Base-by-base conservation (phyloP, 2,113 vertebrate species). In the Clinocottus analis region DNA sequence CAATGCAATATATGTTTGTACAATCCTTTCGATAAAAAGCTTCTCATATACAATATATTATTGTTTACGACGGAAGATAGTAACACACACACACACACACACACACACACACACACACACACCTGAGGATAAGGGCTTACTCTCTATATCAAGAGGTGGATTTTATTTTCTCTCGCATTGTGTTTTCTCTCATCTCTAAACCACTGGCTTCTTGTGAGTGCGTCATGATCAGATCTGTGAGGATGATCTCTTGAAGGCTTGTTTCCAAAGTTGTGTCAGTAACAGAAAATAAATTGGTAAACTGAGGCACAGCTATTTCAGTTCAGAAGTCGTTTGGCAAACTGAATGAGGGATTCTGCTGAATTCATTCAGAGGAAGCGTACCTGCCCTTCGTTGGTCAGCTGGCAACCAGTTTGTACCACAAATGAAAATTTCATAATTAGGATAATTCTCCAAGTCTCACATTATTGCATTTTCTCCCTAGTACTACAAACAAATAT, bases 401-500 rank as follows among this genome's bases (percentile, higher is more conserved):
- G 31, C 39, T 70, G 59, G 58, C 11, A 31, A 29, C 12, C 21
- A n/a, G 31, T 79, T 79, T 51, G 14, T 27, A n/a, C 37, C 12
- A n/a, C 41, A 37, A 69, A 77, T 51, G 27, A 35, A 39, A 7
- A 35, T 51, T 12, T 10, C 63, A 67, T 43, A 7, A 43, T 51
- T 16, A 60, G 29, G 39, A 27, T 65, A 41, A 79, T 49, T 56
- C 31, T 51, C 65, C 53, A 29, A 58, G 23, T 66, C 27, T 72
- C 55, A 55, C 60, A 60, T 47, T 51, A 6, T 8, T 78, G 65
- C 10, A 39, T 82, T 82, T 61, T 56, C 4, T 73, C 21, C n/a
- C 43, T 14, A 5, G 29, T 85, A 68, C 43, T 13, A 23, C 31
- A 25, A 62, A 62, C 77, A 25, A 79, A 74, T 29, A 77, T 51